A percentile compares a stretch with the other conserved stretches of the same genome.
Conservation (phyloP, 2,113 vertebrate genomes). For the Phaetusa simplex region DNA sequence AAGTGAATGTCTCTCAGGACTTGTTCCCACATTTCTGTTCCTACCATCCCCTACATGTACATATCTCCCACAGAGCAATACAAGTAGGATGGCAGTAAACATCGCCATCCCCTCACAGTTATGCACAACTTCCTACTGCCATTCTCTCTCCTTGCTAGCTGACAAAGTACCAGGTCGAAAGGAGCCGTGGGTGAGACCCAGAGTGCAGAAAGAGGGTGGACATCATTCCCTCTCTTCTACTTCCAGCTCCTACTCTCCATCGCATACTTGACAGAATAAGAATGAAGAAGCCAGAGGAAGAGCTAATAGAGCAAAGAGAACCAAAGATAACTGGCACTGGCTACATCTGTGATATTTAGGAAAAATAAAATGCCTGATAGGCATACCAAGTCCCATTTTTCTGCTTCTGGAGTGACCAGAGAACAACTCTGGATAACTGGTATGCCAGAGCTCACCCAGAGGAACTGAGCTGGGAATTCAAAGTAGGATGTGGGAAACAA, state of each 20-base stretch:
- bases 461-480: neutral
- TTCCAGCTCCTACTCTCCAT: neutral
- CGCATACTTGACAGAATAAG: neutral
- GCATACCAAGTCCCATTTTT: neutral
- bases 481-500: neutral
- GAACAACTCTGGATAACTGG: neutral
- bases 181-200: neutral
- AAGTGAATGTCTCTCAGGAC: neutral
- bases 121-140: neutral
- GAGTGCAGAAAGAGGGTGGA: neutral
- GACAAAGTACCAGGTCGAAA: neutral
- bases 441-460: neutral
- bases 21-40: neutral
- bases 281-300: neutral
- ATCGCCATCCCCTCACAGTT: neutral
- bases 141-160: neutral
- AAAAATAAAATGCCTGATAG: neutral
- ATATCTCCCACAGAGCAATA: neutral
- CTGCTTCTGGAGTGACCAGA: neutral
- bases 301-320: neutral
- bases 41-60: neutral
- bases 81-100: neutral
- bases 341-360: neutral
- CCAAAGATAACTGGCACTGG: neutral
- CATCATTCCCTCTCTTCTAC: neutral